These are phyloP conservation scores for Danaus melanippus DNA, from an alignment of 1,140 invertebrate species.

Conservation along the genomic window DNA sequence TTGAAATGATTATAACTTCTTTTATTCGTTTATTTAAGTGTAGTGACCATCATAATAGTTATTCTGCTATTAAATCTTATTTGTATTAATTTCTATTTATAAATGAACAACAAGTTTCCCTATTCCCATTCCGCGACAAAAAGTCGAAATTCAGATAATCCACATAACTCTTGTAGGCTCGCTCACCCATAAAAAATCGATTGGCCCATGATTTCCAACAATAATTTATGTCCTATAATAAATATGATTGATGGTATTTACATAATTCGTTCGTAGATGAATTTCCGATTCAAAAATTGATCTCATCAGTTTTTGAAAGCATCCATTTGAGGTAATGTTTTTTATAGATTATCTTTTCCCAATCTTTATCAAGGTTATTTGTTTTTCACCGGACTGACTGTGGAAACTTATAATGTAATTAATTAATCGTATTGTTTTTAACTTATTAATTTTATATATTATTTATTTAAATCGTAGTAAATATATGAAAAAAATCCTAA, in stretches of 20 bases:
- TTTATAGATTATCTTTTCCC: too few species aligned
- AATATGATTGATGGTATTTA: constrained; percentile 27
- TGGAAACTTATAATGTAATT: too few species aligned
- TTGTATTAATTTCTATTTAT: not conserved
- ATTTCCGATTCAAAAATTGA: constrained; percentile 19
- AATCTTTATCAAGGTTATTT: too few species aligned
- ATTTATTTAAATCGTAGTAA: too few species aligned
- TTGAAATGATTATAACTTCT: too few species aligned
- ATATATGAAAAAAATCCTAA: too few species aligned
- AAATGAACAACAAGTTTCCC: constrained; percentile 12
- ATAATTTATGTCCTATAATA: constrained; percentile 27
- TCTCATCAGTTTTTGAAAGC: constrained; percentile 14
- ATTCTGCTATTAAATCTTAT: too few species aligned
- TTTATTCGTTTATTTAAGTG: too few species aligned
- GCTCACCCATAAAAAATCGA: constrained; percentile 21
- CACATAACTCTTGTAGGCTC: constrained; percentile 12
- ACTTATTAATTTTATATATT: too few species aligned
- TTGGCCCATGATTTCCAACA: constrained; percentile 18
- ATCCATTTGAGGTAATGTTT: not conserved
- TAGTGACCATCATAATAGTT: too few species aligned
- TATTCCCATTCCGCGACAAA: constrained; percentile 16
- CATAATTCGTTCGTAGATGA: constrained; percentile 21
- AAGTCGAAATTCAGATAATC: constrained; percentile 17
- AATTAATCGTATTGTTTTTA: too few species aligned
- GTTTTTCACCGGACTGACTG: too few species aligned